Evolutionary conservation across 2,888 invertebrate genomes (phyloP), one percentile per base, ranked within the genome.

Genomic region (Autographa pulchrina): DNA sequence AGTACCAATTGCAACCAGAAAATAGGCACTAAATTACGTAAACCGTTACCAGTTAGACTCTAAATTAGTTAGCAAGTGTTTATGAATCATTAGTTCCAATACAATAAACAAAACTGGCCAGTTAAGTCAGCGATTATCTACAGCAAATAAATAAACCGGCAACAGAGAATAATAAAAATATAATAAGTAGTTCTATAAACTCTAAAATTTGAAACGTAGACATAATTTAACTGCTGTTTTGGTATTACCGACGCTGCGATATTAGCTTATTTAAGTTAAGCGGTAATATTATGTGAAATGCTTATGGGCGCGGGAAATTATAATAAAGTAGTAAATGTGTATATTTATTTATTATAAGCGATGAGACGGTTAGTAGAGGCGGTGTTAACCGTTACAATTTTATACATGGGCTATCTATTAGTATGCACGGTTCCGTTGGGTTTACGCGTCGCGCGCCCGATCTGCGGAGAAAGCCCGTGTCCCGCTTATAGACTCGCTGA

Each of bases 1-100:
- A 82, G 87, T 92, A 92, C 91, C 93, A 93, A 94, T 93, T 92
- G 93, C 90, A 88, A 91, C 91, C 90, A 92, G 90, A 91, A 93
- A 94, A 92, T 92, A 90, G 92, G 86, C 83, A 91, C 87, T 93
- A 92, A 93, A 92, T 94, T 94, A 93, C 93, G 93, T 93, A 94
- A 94, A 93, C 90, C 88, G 88, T 91, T 91, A 90, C 89, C 82
- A 90, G 89, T 88, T 86, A 82, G 86, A 87, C 89, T 91, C 87
- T 93, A 93, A 93, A 93, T 94, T 93, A 91, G 89, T 88, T 86
- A 87, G 88, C 89, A 90, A 90, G 90, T 91, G 90, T 91, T 93
- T 93, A 93, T 93, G 92, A 93, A 90, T 93, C 93, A 94, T 93
- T 94, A 90, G 86, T 88, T 88, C 83, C 85, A 88, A 89, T 88